phyloP scores from a whole-genome alignment of 64 coral and sea anemone genomes.

The Montipora sp. region DNA sequence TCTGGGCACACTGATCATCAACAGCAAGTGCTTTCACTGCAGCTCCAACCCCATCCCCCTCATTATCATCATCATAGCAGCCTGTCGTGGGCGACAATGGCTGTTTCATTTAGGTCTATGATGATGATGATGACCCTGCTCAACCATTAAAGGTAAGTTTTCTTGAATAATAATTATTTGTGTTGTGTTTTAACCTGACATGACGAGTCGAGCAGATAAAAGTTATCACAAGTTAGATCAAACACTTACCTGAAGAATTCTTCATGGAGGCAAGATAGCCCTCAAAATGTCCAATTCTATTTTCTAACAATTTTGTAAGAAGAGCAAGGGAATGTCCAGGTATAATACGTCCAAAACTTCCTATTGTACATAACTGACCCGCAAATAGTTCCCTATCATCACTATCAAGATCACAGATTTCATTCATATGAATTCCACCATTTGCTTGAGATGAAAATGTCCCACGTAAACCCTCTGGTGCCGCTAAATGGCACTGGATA shows the following conservation, averaged over 20 bases:
- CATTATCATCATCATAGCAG: too few species aligned
- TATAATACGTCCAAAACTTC: slow-evolving; percentile 78
- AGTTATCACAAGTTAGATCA: background rate
- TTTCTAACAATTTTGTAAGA: slow-evolving; percentile 77
- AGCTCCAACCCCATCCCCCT: too few species aligned
- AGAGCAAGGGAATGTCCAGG: slow-evolving; percentile 69
- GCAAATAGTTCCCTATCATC: slow-evolving; percentile 91
- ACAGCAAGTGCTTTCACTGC: too few species aligned
- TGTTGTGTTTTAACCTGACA: too few species aligned
- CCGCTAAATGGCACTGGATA: slow-evolving; percentile 73
- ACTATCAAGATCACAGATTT: slow-evolving; percentile 90
- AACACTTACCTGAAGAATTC: slow-evolving; percentile 56
- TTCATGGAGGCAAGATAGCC: slow-evolving; percentile 69
- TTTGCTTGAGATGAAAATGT: slow-evolving; percentile 42
- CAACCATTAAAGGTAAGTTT: too few species aligned
- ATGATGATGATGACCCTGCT: too few species aligned
- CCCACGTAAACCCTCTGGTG: slow-evolving; percentile 83
- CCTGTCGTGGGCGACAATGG: too few species aligned
- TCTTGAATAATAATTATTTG: too few species aligned
- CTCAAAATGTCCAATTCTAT: slow-evolving; percentile 68
- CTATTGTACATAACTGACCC: slow-evolving; percentile 87
- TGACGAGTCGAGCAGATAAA: too few species aligned
- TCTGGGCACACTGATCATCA: too few species aligned
- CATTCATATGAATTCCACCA: slow-evolving; percentile 69
- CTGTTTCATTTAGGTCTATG: too few species aligned